phyloP scores from a whole-genome alignment of 2,113 vertebrate genomes.

The Trogon melanurus region DNA sequence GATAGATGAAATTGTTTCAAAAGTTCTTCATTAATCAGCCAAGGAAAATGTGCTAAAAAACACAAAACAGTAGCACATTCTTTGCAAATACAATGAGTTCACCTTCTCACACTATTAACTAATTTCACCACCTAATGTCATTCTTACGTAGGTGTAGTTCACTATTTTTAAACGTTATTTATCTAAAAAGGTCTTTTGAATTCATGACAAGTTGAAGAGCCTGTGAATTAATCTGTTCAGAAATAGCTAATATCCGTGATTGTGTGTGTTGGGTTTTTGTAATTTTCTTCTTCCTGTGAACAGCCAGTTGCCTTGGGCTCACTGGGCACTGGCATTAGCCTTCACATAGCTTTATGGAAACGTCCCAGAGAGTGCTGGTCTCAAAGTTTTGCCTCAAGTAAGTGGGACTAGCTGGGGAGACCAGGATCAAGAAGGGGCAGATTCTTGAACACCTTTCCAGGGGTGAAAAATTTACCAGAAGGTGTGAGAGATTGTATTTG shows the following conservation, averaged over 20 bases:
- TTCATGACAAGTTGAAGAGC: neutral
- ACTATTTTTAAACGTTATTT: neutral
- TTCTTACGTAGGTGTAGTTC: neutral
- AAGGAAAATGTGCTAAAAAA: neutral
- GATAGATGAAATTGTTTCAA: conserved; percentile 66
- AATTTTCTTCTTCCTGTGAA: neutral
- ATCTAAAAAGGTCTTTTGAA: neutral
- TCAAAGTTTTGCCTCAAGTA: neutral
- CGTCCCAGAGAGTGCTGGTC: neutral
- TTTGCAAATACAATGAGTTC: conserved; percentile 8
- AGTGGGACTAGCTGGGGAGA: neutral
- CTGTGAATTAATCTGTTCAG: neutral
- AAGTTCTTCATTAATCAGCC: conserved; percentile 65
- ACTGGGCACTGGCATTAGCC: neutral
- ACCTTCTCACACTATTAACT: neutral
- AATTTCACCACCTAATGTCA: neutral
- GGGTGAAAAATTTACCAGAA: neutral
- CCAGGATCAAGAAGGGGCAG: neutral
- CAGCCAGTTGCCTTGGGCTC: neutral
- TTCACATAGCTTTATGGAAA: neutral
- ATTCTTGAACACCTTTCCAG: neutral
- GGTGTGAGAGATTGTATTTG: neutral
- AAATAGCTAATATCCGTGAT: neutral
- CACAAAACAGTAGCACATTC: neutral
- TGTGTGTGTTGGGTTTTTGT: rapidly evolving